Base-by-base conservation (phyloP, 2,888 invertebrate species). In the Drosophila cracens region DNA sequence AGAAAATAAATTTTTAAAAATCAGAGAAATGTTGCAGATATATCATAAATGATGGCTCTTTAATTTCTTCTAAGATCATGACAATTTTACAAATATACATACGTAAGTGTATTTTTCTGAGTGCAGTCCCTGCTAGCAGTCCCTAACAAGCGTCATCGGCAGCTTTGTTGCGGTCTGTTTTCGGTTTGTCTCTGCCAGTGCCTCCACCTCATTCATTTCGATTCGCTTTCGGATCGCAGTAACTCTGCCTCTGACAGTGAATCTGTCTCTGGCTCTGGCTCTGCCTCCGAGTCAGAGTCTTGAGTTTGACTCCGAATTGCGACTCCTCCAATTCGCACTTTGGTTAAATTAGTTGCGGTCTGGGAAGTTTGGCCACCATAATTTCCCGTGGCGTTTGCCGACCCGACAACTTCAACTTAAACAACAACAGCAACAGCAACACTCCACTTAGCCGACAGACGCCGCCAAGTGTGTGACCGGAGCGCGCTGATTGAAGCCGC, bases 271-370 rank as follows among this genome's bases (percentile, higher is more conserved):
- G 74, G 63, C 49, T 81, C 67, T 8, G 33, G 59, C 63, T 74
- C 52, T 60, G 88, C 83, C 83, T 82, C 83, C 87, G 72, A 76
- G 62, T 85, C 71, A 43, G 53, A 36, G 54, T 38, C 38, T 56
- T 6, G 40, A 70, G 66, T 74, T 59, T 61, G 88, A 88, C 83
- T 84, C 83, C 87, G 87, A 89, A 82, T 87, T 81, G 82, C 81
- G 85, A 85, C 90, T 90, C 89, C 90, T 90, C 89, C 88, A 90
- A 90, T 90, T 90, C 87, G 90, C 87, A 87, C 90, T 87, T 87
- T 87, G 90, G 89, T 90, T 90, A 87, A 87, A 87, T 87, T 87
- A 90, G 87, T 87, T 87, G 87, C 87, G 87, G 87, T 87, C 87
- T 87, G 87, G 89, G 87, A 90, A 87, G 87, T 87, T 90, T 89